Percentiles rank a stretch among this genome's conserved stretches.
phyloP scores from a whole-genome alignment of 2,797 vertebrate genomes.

The Sebastes iracundus region DNA sequence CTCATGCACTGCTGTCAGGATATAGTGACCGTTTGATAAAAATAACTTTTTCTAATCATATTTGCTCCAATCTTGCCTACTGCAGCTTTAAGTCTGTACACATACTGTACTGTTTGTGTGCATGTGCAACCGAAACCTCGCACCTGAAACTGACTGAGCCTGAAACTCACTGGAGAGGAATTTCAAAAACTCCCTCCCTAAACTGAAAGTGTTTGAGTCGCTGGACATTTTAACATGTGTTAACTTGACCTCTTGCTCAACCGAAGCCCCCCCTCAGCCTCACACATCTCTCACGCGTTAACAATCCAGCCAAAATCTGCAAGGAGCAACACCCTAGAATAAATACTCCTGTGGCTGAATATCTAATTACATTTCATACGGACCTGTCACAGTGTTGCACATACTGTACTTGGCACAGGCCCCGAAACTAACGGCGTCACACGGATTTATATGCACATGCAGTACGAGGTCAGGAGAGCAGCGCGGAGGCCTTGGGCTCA shows the following conservation, averaged over 20 bases:
- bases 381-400: slow-evolving; percentile 10
- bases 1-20: too few species aligned
- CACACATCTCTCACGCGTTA: slow-evolving; percentile 20
- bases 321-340: slow-evolving; percentile 19
- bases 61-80: too few species aligned
- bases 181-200: slow-evolving; percentile 32
- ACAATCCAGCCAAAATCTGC: slow-evolving; percentile 13
- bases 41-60: too few species aligned
- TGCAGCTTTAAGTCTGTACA: not conserved
- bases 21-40: too few species aligned
- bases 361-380: slow-evolving; percentile 15
- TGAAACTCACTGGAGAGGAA: slow-evolving; percentile 44
- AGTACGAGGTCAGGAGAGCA: slow-evolving; percentile 29
- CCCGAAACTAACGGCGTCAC: not conserved
- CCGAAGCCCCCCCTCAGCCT: not conserved
- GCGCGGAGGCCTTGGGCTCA: slow-evolving; percentile 46
- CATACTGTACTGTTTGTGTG: too few species aligned
- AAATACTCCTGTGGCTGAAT: slow-evolving; percentile 29
- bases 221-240: slow-evolving; percentile 14
- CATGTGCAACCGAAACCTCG: not conserved
- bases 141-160: slow-evolving; percentile 28
- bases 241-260: slow-evolving; percentile 33
- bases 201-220: slow-evolving; percentile 24
- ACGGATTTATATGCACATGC: not conserved
- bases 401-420: slow-evolving; percentile 24